Evolutionary conservation across 2,797 vertebrate genomes (phyloP), one percentile per base, ranked within the genome.

Genomic region (Sebastiscus tertius): DNA sequence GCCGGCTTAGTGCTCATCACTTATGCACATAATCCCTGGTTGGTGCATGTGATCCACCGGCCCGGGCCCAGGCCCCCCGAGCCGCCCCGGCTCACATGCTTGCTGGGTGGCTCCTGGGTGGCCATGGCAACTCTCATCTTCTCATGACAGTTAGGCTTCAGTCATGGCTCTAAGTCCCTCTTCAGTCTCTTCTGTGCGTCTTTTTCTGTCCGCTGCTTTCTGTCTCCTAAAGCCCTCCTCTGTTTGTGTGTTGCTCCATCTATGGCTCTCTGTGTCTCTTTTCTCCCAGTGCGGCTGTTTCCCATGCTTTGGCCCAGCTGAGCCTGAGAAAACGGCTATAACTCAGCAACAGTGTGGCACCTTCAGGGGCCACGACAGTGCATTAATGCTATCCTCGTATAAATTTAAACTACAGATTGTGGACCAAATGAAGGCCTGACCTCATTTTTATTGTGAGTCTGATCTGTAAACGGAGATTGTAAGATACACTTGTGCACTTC

Each of bases 1-100:
- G 97, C 97, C 96, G 95, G 95, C 97, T 96, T 96, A 95, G 89
- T 64, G 92, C 95, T 97, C 97, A 97, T 98, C 97, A 96, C 97
- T 97, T 97, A 97, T 97, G 97, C 97, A 94, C 92, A 94, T 97
- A 97, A 98, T 98, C 97, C 97, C 93, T 92, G 83, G 94, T 95
- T 94, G 92, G 90, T 94, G 95, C 94, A 94, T 94, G 96, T 93
- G 94, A 94, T 92, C 93, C 93, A 92, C 92, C 91, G 94, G 96
- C 93, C 95, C 93, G 83, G 90, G 73, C 71, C 86, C 82, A 56
- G 83, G 79, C 82, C 93, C 42, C 91, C 88, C 73, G 5, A 88
- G 87, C 87, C 92, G 93, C 88, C 90, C 83, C 75, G 92, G 87
- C 89, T 91, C 58, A 72, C 89, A 94, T 94, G 90, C 87, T 90